Percentiles rank a stretch among this genome's conserved stretches.
These are phyloP conservation scores for Dynastes hyllus DNA, from an alignment of 2,888 invertebrate species.

Conservation along the genomic window DNA sequence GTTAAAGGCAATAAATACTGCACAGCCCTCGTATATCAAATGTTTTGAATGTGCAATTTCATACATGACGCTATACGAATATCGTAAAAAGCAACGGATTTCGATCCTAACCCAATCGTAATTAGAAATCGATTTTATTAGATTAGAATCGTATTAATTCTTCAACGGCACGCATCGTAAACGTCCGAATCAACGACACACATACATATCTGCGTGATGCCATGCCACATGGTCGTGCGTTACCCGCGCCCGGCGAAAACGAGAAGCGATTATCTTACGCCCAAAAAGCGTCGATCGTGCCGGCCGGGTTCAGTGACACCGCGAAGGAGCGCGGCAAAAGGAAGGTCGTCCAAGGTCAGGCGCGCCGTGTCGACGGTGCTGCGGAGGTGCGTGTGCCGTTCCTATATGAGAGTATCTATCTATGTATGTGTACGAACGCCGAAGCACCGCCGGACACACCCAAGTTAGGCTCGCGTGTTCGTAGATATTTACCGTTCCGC, in stretches of 20 bases:
- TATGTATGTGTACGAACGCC: conserved; percentile 11
- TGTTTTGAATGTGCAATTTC: too few species aligned
- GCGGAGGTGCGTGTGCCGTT: conserved; percentile 48
- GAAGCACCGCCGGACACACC: conserved; percentile 46
- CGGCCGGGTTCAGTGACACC: conserved; percentile 50
- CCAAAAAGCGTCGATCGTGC: conserved; percentile 44
- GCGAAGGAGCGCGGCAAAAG: conserved; percentile 48
- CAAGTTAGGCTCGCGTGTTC: conserved; percentile 50
- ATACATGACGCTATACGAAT: too few species aligned
- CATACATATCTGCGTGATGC: conserved; percentile 9
- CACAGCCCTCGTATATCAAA: too few species aligned
- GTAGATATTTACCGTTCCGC: conserved; percentile 50
- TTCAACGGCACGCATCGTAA: neutral
- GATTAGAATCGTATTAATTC: neutral
- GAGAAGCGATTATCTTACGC: conserved; percentile 38
- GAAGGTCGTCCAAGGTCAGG: conserved; percentile 53
- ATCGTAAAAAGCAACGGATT: too few species aligned
- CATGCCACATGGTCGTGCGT: conserved; percentile 12
- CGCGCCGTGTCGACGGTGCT: conserved; percentile 45
- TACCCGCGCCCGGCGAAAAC: neutral
- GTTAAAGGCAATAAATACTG: too few species aligned
- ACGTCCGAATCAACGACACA: neutral
- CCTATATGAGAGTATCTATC: neutral
- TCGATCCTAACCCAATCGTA: neutral
- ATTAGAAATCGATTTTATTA: neutral